Percentiles rank a stretch among this genome's conserved stretches.
Conservation (phyloP, 2,797 vertebrate species). For the Thamnophis elegans region DNA sequence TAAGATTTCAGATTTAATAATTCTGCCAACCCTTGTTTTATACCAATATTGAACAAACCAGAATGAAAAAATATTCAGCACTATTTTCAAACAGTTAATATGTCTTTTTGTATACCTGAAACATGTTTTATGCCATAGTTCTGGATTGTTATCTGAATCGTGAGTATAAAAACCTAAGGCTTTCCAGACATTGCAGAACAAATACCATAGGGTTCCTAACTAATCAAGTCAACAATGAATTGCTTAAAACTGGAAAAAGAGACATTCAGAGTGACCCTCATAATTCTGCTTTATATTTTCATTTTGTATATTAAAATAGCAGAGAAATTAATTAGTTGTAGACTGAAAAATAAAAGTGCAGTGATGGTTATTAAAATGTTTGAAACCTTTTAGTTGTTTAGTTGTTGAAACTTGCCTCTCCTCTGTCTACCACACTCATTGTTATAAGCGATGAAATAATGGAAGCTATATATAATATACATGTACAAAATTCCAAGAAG, state of each 20-base stretch:
- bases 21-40: not conserved
- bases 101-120: too few relatives aligned
- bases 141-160: not conserved
- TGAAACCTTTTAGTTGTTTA: not conserved
- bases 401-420: not conserved
- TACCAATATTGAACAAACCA: not conserved
- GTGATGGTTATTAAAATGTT: not conserved
- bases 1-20: not conserved
- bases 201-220: not conserved
- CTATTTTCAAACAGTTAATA: not conserved
- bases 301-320: not conserved
- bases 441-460: not conserved
- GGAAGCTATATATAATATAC: not conserved
- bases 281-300: not conserved
- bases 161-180: not conserved
- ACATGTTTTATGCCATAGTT: not conserved
- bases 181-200: not conserved
- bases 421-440: not conserved
- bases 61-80: not conserved
- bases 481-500: not conserved
- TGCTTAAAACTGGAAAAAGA: not conserved
- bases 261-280: not conserved
- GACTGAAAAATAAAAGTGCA: not conserved
- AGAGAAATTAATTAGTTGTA: not conserved
- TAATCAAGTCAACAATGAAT: not conserved